Evolutionary conservation across 2,888 invertebrate species (phyloP), one percentile per base, ranked within the genome.

Genomic region (Eledona agricola): DNA sequence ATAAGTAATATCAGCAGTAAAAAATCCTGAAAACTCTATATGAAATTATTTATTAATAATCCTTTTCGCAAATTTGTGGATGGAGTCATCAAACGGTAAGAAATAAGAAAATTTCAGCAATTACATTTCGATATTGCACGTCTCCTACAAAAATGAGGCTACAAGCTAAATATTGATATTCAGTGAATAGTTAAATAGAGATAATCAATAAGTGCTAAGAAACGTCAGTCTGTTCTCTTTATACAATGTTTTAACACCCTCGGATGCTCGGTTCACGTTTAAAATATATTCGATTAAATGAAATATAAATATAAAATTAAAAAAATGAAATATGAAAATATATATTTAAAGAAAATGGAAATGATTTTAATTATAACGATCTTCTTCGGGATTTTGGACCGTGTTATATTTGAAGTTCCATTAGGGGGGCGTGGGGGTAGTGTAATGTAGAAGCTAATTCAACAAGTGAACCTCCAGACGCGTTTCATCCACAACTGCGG

Each of bases 21-120:
- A 19, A 19, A 19, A 4, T 19, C n/a, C 4, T 5, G n/a, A 19
- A 19, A 19, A 19, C 20, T 19, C n/a, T 66, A 58, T 59, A 69
- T 69, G 69, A 64, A 63, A 63, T 58, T 65, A 51, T 40, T 68
- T 54, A 45, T 67, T 13, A 63, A 57, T 51, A 63, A 58, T 37
- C 61, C 67, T 11, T 51, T 69, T 35, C 51, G 61, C 15, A 63
- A 58, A 47, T 55, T 65, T 40, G 59, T 58, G 35, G 62, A 57
- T 47, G 60, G 55, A 40, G n/a, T n/a, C n/a, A 60, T 66, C 25
- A 65, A 65, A 55, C 57, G 62, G 62, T 69, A 60, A 53, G 51
- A 34, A 15, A 29, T 35, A 4, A 22, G 12, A 6, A 7, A 25
- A n/a, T 25, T 25, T 25, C 7, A 6, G n/a, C 9, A 32, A 16